phyloP scores from a whole-genome alignment of 2,113 vertebrate species.

The Thryonomys swinderianus region DNA sequence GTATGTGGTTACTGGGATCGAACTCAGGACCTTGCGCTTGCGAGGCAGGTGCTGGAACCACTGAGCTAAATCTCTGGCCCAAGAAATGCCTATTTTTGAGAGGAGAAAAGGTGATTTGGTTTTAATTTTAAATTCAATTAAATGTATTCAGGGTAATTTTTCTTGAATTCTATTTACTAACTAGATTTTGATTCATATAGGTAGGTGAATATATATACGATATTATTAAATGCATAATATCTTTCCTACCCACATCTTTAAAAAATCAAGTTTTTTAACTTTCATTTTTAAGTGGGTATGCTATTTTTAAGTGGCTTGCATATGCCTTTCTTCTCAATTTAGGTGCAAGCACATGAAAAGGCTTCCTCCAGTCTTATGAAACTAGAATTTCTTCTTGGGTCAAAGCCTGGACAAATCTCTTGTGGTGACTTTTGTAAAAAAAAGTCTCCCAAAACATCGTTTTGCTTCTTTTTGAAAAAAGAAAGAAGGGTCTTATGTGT shows the following conservation, averaged over 20 bases:
- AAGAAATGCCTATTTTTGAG: background rate
- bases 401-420: background rate
- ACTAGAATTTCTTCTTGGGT: constrained; percentile 9
- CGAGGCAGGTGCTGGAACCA: no score
- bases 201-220: background rate
- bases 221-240: background rate
- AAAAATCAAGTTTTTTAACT: background rate
- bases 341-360: background rate
- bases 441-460: background rate
- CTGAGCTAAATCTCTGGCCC: no score
- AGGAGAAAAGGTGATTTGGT: constrained; percentile 14
- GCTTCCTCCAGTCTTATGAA: background rate
- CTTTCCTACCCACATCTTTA: constrained; percentile 5
- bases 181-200: background rate
- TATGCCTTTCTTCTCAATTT: constrained; percentile 12
- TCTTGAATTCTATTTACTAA: background rate
- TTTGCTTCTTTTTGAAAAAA: constrained; percentile 10
- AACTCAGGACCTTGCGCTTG: no score
- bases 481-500: background rate
- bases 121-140: constrained; percentile 45
- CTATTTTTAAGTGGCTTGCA: constrained; percentile 41
- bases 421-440: background rate
- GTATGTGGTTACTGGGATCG: no score
- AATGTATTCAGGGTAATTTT: background rate
- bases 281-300: background rate